Evolutionary conservation across 1,140 invertebrate species (phyloP).

Genomic region (Radopholus similis): DNA sequence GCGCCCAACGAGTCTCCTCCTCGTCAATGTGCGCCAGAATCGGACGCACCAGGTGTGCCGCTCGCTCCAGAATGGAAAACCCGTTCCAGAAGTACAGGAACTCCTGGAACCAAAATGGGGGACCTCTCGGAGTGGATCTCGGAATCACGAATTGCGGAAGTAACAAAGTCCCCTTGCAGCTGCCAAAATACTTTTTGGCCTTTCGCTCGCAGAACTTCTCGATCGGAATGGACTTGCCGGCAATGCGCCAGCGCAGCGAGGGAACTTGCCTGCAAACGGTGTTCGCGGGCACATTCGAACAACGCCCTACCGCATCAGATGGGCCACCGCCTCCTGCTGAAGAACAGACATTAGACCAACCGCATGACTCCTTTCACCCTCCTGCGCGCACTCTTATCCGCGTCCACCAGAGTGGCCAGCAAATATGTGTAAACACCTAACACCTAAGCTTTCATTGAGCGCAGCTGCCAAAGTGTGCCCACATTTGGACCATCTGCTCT

Average conservation of each 20-base stretch:
- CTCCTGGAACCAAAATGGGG: conserved; percentile 66
- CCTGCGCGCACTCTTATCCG: conserved; percentile 33
- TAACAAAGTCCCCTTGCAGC: background rate
- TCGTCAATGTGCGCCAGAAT: conserved; percentile 69
- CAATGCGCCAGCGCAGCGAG: conserved; percentile 78
- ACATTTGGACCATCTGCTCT: conserved; percentile 40
- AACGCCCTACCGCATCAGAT: conserved; percentile 36
- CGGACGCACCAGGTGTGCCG: conserved; percentile 62
- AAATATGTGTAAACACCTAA: conserved; percentile 44
- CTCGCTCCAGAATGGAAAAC: conserved; percentile 75
- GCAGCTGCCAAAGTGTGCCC: background rate
- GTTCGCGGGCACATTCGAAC: conserved; percentile 14
- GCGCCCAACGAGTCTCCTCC: conserved; percentile 18
- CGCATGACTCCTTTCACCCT: conserved; percentile 12
- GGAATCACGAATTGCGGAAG: background rate
- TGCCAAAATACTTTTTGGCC: background rate
- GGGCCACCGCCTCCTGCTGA: conserved; percentile 45
- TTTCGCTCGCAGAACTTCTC: conserved; percentile 69
- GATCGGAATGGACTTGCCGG: conserved; percentile 90
- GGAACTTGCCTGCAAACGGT: conserved; percentile 71
- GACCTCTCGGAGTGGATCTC: too few species aligned
- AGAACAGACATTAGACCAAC: background rate
- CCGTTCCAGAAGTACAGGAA: conserved; percentile 89
- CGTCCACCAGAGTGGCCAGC: conserved; percentile 53
- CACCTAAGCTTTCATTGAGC: background rate